Percentiles rank a stretch among this genome's conserved stretches.
phyloP scores from a whole-genome alignment of 2,113 vertebrate genomes.

The Eretmochelys imbricata region DNA sequence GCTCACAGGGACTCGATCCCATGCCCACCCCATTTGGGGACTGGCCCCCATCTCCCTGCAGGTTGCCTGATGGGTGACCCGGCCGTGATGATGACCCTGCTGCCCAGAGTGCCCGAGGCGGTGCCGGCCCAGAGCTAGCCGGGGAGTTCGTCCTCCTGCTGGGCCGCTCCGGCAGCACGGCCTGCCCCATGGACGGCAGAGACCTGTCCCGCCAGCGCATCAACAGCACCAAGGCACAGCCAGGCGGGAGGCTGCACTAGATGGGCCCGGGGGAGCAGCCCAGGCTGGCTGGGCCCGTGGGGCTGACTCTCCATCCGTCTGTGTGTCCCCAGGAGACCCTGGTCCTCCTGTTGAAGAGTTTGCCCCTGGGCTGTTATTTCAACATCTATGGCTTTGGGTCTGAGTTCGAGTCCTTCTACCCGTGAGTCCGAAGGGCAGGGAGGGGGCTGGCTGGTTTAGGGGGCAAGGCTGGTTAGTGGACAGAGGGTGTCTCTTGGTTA shows the following conservation, averaged over 20 bases:
- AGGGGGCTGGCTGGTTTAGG: neutral
- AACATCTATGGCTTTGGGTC: conserved; percentile 89
- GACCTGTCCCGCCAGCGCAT: conserved; percentile 63
- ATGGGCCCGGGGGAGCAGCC: neutral
- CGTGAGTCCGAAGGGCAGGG: conserved; percentile 55
- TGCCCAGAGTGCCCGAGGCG: conserved; percentile 80
- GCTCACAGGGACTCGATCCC: neutral
- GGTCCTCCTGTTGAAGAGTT: conserved; percentile 86
- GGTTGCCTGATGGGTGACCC: conserved; percentile 83
- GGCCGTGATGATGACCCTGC: conserved; percentile 85
- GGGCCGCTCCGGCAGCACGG: conserved; percentile 87
- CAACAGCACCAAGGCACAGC: conserved; percentile 80
- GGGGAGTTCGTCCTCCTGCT: conserved; percentile 89
- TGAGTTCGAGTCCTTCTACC: conserved; percentile 76
- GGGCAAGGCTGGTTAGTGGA: neutral
- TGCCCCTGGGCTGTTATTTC: conserved; percentile 89
- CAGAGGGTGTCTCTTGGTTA: neutral
- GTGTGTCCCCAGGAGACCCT: conserved; percentile 79
- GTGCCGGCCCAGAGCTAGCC: conserved; percentile 26
- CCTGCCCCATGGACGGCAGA: neutral
- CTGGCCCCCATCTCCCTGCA: conserved; percentile 1
- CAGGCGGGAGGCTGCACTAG: too few relatives aligned
- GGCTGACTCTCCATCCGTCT: neutral
- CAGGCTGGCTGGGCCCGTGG: rapidly evolving
- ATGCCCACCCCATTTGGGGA: too few relatives aligned